These are phyloP conservation scores for Eustalomyia histrio DNA, from an alignment of 2,888 invertebrate genomes.

Conservation along the genomic window DNA sequence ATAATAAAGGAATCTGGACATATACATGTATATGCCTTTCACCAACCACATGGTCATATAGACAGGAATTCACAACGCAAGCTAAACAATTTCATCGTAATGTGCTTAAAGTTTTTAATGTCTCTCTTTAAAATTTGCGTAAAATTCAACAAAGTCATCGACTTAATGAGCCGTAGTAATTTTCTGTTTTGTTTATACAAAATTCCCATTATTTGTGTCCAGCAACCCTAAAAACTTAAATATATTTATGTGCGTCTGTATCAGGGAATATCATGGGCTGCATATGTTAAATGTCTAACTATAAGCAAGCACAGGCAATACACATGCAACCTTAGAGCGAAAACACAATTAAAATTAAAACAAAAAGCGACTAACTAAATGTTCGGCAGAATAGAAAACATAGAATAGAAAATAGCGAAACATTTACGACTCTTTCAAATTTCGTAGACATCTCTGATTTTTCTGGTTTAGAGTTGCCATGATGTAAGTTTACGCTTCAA, in stretches of 20 bases:
- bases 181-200: constrained; percentile 9
- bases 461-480: no score
- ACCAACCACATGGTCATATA: constrained; percentile 11
- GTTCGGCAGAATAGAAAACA: no score
- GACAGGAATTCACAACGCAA: not conserved
- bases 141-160: constrained; percentile 11
- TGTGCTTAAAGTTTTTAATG: constrained; percentile 8
- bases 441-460: no score
- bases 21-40: not conserved
- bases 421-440: no score
- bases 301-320: not conserved
- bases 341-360: no score
- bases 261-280: constrained; percentile 24
- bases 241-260: not conserved
- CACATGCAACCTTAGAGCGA: no score
- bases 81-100: not conserved
- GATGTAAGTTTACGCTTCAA: no score
- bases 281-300: constrained; percentile 36
- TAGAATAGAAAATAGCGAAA: no score
- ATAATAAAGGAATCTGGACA: constrained; percentile 21
- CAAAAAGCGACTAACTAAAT: no score
- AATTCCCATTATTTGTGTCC: not conserved
- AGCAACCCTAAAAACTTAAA: not conserved
- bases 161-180: constrained; percentile 37
- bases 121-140: constrained; percentile 1